Base-by-base conservation (phyloP, 92 coral and sea anemone species). In the Micromussa lordhowensis region DNA sequence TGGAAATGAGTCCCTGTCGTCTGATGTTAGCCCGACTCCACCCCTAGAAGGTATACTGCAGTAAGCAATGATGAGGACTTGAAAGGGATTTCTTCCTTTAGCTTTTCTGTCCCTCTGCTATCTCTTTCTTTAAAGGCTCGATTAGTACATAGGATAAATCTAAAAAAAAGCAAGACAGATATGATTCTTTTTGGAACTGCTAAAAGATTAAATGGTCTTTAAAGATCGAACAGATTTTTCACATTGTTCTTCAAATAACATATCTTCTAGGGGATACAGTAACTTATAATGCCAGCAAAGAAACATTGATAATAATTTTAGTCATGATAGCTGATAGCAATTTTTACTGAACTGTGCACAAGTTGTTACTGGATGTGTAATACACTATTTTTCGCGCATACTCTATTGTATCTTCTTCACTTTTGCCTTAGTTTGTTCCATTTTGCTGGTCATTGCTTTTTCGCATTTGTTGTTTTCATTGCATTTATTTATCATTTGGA, bases 1-100 rank as follows among this genome's bases (percentile, higher is more conserved):
- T n/a, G 99, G 98, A 75, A 93, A 94, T 36, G 99, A 95, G 90
- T 95, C 98, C 92, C 88, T 87, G 93, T 93, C 94, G 36, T 79
- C 89, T 83, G 95, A 88, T 78, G 91, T 93, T 75, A 91, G 96
- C 87, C 90, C 98, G 22, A 90, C 94, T 84, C 96, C 96, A 85
- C 93, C 92, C 35, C 30, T 71, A 80, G 94, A 94, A 95, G 98
- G 98, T 95, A 95, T 92, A 89, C 94, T 59, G 51, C 58, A 72
- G 26, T 82, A 57, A 44, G 72, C 68, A 57, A 21, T 79, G 63
- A n/a, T 80, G 31, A 80, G 68, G n/a, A 83, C 14, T 15, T 82
- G 86, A 61, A 49, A 83, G 48, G 53, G 32, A 53, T 49, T 69
- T 83, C 87, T 83, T 24, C 48, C 34, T 51, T 21, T 9, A 14